Percentiles rank a stretch among this genome's conserved stretches.
These are phyloP conservation scores for Belgica antarctica DNA, from an alignment of 2,888 invertebrate species.

Conservation along the genomic window DNA sequence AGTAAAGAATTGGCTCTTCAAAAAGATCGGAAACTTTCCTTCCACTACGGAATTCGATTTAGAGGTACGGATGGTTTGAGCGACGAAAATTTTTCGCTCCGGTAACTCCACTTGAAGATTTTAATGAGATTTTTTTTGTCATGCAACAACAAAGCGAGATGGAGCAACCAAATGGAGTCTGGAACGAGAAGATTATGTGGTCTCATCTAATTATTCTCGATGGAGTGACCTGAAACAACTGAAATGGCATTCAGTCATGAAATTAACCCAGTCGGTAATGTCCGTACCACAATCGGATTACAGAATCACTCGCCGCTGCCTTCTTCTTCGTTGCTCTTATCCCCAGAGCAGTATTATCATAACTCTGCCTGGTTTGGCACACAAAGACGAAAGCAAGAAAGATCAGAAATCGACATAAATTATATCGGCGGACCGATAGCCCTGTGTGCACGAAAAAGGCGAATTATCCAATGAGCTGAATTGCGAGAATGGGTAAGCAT, in stretches of 20 bases:
- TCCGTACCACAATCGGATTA: background rate
- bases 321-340: constrained; percentile 2
- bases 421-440: background rate
- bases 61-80: background rate
- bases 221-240: background rate
- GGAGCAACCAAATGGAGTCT: background rate
- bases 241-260: constrained; percentile 32
- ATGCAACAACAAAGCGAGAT: background rate
- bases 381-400: background rate
- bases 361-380: background rate
- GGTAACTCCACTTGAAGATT: background rate
- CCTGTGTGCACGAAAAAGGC: background rate
- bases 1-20: constrained; percentile 9
- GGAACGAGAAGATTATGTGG: constrained; percentile 13
- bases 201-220: constrained; percentile 29
- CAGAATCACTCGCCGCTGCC: too few relatives aligned
- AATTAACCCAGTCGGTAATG: constrained; percentile 30
- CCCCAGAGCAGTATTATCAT: background rate
- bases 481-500: constrained; percentile 18
- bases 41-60: background rate
- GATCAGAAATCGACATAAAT: constrained; percentile 7
- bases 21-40: background rate
- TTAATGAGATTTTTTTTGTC: background rate
- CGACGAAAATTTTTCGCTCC: background rate
- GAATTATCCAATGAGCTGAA: constrained; percentile 19